Percentiles rank a stretch among this genome's conserved stretches.
Conservation (phyloP, 2,113 vertebrate species). For the Noturus placidus region DNA sequence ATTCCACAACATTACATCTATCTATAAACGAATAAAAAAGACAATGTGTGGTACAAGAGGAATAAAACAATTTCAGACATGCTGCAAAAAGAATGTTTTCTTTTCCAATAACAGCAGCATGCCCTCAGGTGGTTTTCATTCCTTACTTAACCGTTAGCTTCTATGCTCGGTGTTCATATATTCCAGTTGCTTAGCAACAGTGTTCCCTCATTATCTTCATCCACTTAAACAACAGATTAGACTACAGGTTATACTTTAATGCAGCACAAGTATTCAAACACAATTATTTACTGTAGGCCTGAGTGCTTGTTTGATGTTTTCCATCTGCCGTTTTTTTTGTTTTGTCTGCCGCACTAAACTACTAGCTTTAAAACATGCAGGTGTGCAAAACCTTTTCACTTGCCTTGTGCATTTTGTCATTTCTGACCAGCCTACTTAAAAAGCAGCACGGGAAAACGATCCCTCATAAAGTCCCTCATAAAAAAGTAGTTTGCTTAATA, state of each 20-base stretch:
- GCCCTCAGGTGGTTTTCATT: neutral
- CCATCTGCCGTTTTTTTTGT: neutral
- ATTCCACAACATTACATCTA: neutral
- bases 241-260: neutral
- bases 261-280: neutral
- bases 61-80: neutral
- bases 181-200: slow-evolving; percentile 7
- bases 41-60: neutral
- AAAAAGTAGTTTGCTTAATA: slow-evolving; percentile 6
- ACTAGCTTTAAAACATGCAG: neutral
- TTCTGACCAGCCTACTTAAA: neutral
- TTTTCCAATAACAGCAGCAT: neutral
- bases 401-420: neutral
- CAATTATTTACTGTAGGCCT: neutral
- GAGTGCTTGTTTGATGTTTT: neutral
- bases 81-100: neutral
- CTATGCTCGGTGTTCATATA: neutral
- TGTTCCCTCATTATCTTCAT: neutral
- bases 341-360: neutral
- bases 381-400: neutral
- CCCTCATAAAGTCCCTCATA: neutral
- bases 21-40: neutral
- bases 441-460: neutral
- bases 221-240: neutral
- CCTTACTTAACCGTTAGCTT: neutral